Percentiles rank a stretch among this genome's conserved stretches.
phyloP scores from a whole-genome alignment of 35 echinoderm and acorn worm species.

The Ptychodera flava region DNA sequence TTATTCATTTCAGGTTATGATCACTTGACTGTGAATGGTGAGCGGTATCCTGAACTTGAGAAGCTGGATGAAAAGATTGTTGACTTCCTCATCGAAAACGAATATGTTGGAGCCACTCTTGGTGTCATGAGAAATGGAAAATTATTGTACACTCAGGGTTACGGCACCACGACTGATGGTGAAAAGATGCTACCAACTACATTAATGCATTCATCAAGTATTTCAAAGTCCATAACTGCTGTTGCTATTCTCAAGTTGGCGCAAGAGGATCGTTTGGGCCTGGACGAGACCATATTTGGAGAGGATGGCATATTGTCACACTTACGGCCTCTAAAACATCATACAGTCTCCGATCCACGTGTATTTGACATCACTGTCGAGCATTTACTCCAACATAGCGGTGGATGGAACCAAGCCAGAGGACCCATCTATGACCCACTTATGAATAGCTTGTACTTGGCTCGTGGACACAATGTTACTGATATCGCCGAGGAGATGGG shows the following conservation, averaged over 20 bases:
- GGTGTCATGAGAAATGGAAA: slow-evolving; percentile 42
- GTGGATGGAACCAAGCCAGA: slow-evolving; percentile 57
- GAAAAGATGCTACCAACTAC: slow-evolving; percentile 49
- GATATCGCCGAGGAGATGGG: slow-evolving; percentile 72
- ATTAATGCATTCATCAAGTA: slow-evolving; percentile 70
- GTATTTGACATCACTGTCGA: slow-evolving; percentile 59
- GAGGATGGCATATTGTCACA: slow-evolving; percentile 35
- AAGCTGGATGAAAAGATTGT: slow-evolving; percentile 40
- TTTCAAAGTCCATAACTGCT: slow-evolving; percentile 93
- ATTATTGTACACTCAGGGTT: slow-evolving; percentile 67
- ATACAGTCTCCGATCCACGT: slow-evolving; percentile 40
- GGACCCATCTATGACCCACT: slow-evolving; percentile 45
- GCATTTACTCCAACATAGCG: slow-evolving; percentile 81
- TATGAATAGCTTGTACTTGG: slow-evolving; percentile 69
- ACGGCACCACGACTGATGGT: slow-evolving; percentile 44
- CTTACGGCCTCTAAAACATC: slow-evolving; percentile 23
- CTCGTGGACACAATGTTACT: slow-evolving; percentile 66
- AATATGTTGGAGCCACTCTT: slow-evolving; percentile 72
- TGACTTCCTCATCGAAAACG: slow-evolving; percentile 58
- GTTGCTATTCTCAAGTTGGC: slow-evolving; percentile 71
- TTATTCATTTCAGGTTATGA: background rate
- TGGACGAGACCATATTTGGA: slow-evolving; percentile 77
- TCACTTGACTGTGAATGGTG: background rate
- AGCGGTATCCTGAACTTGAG: background rate
- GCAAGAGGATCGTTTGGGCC: slow-evolving; percentile 36